phyloP scores from a whole-genome alignment of 2,113 vertebrate species.

The Protobothrops flavoviridis region DNA sequence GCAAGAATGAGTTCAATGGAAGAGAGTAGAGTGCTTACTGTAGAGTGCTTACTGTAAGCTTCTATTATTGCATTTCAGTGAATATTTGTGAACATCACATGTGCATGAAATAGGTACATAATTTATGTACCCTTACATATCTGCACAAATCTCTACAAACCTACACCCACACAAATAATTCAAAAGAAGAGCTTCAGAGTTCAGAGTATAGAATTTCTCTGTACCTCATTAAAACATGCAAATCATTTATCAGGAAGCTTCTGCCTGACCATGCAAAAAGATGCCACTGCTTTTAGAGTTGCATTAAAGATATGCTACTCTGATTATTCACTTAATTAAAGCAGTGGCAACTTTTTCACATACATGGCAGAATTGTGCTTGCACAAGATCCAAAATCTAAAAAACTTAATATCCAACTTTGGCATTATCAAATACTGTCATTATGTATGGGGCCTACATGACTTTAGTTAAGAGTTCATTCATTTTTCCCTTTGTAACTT shows the following conservation, averaged over 20 bases:
- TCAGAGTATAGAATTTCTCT: neutral
- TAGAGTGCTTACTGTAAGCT: neutral
- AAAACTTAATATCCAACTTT: neutral
- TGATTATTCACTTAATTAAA: neutral
- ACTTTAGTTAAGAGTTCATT: neutral
- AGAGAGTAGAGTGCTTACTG: neutral
- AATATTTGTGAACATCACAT: neutral
- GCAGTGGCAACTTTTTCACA: neutral
- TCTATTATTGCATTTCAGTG: neutral
- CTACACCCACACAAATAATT: neutral
- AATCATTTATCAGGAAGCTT: neutral
- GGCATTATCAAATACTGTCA: neutral
- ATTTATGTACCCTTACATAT: neutral
- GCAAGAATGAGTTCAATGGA: neutral
- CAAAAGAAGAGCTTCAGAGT: neutral
- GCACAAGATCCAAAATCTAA: neutral
- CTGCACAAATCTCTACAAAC: neutral
- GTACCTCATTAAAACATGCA: neutral
- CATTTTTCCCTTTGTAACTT: neutral
- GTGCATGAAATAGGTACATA: neutral
- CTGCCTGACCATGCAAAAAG: neutral
- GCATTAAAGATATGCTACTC: neutral
- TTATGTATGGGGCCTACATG: neutral
- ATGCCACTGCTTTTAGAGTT: neutral
- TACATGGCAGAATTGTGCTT: neutral